Conservation (phyloP, 2,113 vertebrate species). For the Forbesichthys papilliferus region DNA sequence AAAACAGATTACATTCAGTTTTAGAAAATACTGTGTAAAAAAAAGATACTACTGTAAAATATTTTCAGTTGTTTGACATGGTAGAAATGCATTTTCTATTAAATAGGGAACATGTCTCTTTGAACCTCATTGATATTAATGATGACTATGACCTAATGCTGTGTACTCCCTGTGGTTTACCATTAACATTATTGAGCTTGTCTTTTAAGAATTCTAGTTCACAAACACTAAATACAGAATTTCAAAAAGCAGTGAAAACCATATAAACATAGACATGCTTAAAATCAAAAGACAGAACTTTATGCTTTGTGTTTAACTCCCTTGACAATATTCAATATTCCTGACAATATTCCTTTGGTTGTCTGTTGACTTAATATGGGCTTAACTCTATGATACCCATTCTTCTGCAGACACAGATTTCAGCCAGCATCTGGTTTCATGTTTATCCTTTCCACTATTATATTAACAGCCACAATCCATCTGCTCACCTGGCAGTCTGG, state of each 20-base stretch:
- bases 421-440: conserved; percentile 57
- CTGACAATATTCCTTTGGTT: conserved; percentile 18
- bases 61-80: conserved; percentile 35
- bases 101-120: conserved; percentile 50
- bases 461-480: conserved; percentile 55
- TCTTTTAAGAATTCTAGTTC: conserved; percentile 19
- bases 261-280: background rate
- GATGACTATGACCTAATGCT: conserved; percentile 39
- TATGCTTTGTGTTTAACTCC: background rate
- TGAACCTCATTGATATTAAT: conserved; percentile 35
- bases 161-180: conserved; percentile 41
- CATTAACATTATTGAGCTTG: conserved; percentile 15
- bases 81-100: conserved; percentile 34
- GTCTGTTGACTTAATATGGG: conserved; percentile 32
- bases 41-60: too few species aligned
- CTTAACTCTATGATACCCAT: conserved; percentile 37
- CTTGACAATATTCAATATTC: too few species aligned
- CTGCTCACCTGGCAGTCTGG: conserved; percentile 57
- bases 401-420: conserved; percentile 53
- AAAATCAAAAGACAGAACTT: background rate
- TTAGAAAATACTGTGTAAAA: too few species aligned
- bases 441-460: conserved; percentile 54
- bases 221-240: background rate
- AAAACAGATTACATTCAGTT: conserved; percentile 13
- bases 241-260: too few species aligned